phyloP scores from a whole-genome alignment of 2,797 vertebrate species.

The Chelmon rostratus region DNA sequence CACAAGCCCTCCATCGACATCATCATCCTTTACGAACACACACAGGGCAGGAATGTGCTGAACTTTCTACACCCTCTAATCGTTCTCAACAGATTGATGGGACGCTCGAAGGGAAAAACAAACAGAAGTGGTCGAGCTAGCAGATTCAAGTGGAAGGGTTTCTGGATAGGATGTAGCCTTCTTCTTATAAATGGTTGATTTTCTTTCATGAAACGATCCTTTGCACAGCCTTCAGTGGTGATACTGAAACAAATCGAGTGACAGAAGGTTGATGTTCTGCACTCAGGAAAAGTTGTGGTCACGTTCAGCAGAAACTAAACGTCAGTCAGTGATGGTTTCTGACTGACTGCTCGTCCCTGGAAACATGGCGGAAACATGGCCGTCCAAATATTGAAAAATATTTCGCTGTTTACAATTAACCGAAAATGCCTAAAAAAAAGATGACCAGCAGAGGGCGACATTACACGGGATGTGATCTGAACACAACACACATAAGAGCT shows the following conservation, averaged over 20 bases:
- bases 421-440: not conserved
- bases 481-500: not conserved
- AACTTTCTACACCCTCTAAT: not conserved
- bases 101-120: not conserved
- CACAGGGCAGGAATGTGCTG: slow-evolving; percentile 16
- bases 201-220: too few species aligned
- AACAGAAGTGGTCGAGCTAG: not conserved
- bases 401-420: not conserved
- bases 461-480: not conserved
- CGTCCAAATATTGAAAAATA: not conserved
- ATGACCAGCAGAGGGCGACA: not conserved
- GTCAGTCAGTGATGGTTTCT: not conserved
- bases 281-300: not conserved
- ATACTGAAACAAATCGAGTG: too few species aligned
- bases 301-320: not conserved
- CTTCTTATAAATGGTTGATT: too few species aligned
- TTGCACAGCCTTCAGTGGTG: too few species aligned
- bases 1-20: slow-evolving; percentile 21
- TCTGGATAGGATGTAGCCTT: not conserved
- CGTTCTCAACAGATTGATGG: not conserved
- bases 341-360: not conserved
- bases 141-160: not conserved
- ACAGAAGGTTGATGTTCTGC: too few species aligned
- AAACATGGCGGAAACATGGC: too few species aligned
- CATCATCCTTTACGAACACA: slow-evolving; percentile 42